These are phyloP conservation scores for Caenorhabditis doughertyi DNA, from an alignment of 2,888 invertebrate species.

Conservation along the genomic window DNA sequence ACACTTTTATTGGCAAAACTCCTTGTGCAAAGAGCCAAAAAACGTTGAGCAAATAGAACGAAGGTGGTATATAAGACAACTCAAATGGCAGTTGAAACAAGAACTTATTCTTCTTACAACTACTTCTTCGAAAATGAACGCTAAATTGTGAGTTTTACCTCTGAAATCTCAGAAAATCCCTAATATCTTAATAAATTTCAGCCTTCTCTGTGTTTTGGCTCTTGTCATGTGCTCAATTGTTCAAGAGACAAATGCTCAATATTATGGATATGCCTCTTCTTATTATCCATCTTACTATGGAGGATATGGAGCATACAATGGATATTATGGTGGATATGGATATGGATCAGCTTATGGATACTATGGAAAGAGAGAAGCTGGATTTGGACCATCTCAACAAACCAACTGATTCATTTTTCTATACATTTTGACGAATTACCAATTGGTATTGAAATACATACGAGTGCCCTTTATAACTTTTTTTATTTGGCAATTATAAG, in stretches of 20 bases:
- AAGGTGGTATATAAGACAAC: slow-evolving; percentile 25
- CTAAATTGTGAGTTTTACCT: slow-evolving; percentile 22
- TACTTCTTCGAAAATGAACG: slow-evolving; percentile 14
- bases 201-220: slow-evolving; percentile 50
- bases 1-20: slow-evolving; percentile 13
- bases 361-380: slow-evolving; percentile 25
- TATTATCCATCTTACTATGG: slow-evolving; percentile 50
- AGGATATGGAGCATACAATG: slow-evolving; percentile 46
- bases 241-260: slow-evolving; percentile 46
- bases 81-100: background rate
- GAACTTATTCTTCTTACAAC: slow-evolving; percentile 13
- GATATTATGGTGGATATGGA: slow-evolving; percentile 45
- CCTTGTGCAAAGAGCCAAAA: slow-evolving; percentile 19
- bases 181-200: slow-evolving; percentile 25
- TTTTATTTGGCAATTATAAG: background rate
- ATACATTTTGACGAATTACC: background rate
- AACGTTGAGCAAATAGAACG: slow-evolving; percentile 28
- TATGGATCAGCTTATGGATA: slow-evolving; percentile 36
- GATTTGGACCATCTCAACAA: slow-evolving; percentile 26
- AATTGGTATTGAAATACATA: background rate
- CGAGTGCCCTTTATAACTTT: background rate
- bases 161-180: background rate
- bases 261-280: slow-evolving; percentile 50
- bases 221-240: slow-evolving; percentile 53
- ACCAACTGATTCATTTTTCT: background rate